Percentiles rank a stretch among this genome's conserved stretches.
Evolutionary conservation across 1,140 invertebrate species (phyloP).

Genomic region (Solenopsis fugax): DNA sequence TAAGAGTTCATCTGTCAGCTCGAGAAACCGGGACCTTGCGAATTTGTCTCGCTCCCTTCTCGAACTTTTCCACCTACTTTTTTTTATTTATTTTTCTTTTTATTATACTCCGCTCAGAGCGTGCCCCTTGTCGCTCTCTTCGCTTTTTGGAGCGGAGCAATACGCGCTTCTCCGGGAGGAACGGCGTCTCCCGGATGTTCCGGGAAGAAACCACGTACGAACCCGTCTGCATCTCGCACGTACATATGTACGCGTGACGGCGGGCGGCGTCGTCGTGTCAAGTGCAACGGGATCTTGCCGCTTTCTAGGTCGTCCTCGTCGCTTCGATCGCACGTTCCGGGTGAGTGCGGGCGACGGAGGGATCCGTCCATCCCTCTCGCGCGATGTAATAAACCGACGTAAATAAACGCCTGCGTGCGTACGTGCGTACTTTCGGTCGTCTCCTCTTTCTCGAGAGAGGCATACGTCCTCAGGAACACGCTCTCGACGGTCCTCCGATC

Average conservation of each 20-base stretch:
- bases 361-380: neutral
- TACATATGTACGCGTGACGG: neutral
- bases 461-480: no score
- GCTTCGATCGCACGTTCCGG: conserved; percentile 42
- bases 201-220: neutral
- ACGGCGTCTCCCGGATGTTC: neutral
- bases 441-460: no score
- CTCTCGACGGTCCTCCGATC: no score
- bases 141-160: neutral
- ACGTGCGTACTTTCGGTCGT: neutral
- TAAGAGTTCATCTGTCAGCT: conserved; percentile 84
- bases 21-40: neutral
- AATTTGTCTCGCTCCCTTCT: neutral
- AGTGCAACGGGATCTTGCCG: conserved; percentile 68
- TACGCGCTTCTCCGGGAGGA: neutral
- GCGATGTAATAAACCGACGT: conserved; percentile 14
- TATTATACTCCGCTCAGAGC: neutral
- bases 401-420: conserved; percentile 46
- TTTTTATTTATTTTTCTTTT: neutral
- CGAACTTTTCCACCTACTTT: neutral
- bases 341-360: conserved; percentile 36
- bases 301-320: conserved; percentile 59
- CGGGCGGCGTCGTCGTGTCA: conserved; percentile 15
- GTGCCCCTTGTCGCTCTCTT: no score
- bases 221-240: neutral